Percentiles rank a stretch among this genome's conserved stretches.
Evolutionary conservation across 2,888 invertebrate genomes (phyloP).

Genomic region (Salticus scenicus): DNA sequence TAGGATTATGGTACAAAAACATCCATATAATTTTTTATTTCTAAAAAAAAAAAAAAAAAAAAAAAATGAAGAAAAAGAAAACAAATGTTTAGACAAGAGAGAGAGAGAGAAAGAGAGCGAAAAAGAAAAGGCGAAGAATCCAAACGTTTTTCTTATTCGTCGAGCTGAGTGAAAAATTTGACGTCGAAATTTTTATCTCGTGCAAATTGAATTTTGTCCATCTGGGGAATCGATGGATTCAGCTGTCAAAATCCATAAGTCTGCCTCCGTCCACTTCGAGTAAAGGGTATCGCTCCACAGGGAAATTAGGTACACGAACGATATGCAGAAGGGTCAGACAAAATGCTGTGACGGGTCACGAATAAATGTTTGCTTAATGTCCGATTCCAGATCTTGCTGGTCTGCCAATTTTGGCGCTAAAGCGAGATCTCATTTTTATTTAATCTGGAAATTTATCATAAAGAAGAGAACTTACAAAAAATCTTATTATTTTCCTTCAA

Average conservation of each 20-base stretch:
- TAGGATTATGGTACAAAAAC: too few species aligned
- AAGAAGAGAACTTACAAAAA: too few species aligned
- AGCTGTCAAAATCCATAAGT: conserved; percentile 67
- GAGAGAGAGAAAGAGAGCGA: neutral
- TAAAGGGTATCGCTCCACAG: conserved; percentile 62
- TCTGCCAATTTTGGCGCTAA: conserved; percentile 46
- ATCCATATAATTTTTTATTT: too few species aligned
- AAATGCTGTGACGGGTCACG: conserved; percentile 58
- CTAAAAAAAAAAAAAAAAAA: too few species aligned
- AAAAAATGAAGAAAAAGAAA: neutral
- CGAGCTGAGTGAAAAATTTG: conserved; percentile 4
- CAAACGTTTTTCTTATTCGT: neutral
- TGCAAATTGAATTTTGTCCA: conserved; percentile 64
- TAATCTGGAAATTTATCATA: too few species aligned
- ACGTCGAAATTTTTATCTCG: conserved; percentile 3
- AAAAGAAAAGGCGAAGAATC: neutral
- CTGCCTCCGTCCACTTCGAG: conserved; percentile 44
- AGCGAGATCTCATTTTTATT: neutral
- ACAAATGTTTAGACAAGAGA: neutral
- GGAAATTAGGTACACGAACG: conserved; percentile 64
- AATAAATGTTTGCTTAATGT: conserved; percentile 68
- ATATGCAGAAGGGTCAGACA: conserved; percentile 67
- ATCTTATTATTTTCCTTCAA: too few species aligned
- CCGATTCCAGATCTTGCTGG: conserved; percentile 23
- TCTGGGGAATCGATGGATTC: conserved; percentile 60